Conservation (phyloP, 1,140 invertebrate genomes). For the Bombyx mori region DNA sequence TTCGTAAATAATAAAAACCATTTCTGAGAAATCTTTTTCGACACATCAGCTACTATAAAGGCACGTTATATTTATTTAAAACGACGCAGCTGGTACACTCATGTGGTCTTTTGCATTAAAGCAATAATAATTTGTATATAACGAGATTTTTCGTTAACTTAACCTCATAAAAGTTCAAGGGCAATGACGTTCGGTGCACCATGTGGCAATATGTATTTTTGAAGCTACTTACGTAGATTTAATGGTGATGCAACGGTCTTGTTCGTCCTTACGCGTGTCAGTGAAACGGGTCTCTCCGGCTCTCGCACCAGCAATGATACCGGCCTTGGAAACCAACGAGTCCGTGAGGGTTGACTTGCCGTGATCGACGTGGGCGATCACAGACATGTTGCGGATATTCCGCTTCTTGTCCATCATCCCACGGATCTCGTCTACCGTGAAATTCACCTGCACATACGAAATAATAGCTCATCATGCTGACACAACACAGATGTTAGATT, state of each 20-base stretch:
- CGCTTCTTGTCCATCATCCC: conserved; percentile 99
- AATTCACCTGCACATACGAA: conserved; percentile 92
- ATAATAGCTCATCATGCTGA: conserved; percentile 33
- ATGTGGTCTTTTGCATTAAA: no score
- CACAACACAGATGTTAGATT: conserved; percentile 36
- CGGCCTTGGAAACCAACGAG: conserved; percentile 99
- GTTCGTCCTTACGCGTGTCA: conserved; percentile 99
- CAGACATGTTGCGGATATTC: conserved; percentile 99
- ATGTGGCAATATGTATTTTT: conserved; percentile 18
- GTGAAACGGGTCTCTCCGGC: conserved; percentile 99
- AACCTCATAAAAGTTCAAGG: conserved; percentile 1
- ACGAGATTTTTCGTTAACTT: no score
- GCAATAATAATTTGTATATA: no score
- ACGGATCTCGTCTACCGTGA: conserved; percentile 99
- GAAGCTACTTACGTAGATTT: conserved; percentile 94
- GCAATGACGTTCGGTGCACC: conserved; percentile 10
- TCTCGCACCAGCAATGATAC: conserved; percentile 98
- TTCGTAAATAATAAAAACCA: no score
- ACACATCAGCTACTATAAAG: no score
- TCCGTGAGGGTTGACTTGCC: conserved; percentile 99
- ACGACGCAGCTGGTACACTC: no score
- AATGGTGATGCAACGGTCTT: conserved; percentile 99
- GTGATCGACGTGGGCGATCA: conserved; percentile 99
- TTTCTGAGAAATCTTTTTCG: no score
- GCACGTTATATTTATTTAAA: no score